Evolutionary conservation across 1,140 invertebrate species (phyloP), one percentile per base, ranked within the genome.

Genomic region (Scaptomyza graminum): DNA sequence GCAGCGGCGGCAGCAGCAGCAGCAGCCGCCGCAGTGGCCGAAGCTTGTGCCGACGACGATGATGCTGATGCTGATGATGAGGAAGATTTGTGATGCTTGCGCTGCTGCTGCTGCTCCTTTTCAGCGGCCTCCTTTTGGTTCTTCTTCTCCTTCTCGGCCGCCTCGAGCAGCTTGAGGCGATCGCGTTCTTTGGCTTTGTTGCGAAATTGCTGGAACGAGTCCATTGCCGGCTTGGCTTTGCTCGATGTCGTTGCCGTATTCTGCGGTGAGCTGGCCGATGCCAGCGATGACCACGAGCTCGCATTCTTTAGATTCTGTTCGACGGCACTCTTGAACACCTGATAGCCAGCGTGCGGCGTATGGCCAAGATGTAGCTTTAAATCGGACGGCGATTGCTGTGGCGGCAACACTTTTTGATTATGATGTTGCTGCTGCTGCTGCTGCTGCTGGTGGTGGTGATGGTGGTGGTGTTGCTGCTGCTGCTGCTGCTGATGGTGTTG

Each of bases 141-240:
- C 93, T 92, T 98, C 96, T 85, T 96, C 95, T 91, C 98, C 96
- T 89, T 97, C 96, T 91, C 97, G 95, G 78, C 94, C 92, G 73
- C 95, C 91, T 98, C 96, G 61, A 98, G 92, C 59, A 96, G 95
- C 90, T 96, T 94, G 93, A 98, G 96, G 92, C 97, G 94, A 92
- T 98, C 97, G 91, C 99, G 98, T 92, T 99, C 97, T 92, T 97
- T 97, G 7, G 98, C 98, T 93, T 98, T 96, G 90, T 98, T 98
- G 90, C 97, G 97, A 92, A 99, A 99, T 73, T 95, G 95, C 92
- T 95, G 94, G 87, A 95, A 95, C 90, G 94, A 95, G 70, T 95
- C 94, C 93, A 94, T 97, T 91, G 93, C 94, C 70, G 91, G 95
- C 92, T 93, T 95, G 90, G 93, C 92, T 92, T 95, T 94, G 64